Percentiles rank a stretch among this genome's conserved stretches.
Conservation (phyloP, 2,113 vertebrate genomes). For the Triplophysa siluroides region DNA sequence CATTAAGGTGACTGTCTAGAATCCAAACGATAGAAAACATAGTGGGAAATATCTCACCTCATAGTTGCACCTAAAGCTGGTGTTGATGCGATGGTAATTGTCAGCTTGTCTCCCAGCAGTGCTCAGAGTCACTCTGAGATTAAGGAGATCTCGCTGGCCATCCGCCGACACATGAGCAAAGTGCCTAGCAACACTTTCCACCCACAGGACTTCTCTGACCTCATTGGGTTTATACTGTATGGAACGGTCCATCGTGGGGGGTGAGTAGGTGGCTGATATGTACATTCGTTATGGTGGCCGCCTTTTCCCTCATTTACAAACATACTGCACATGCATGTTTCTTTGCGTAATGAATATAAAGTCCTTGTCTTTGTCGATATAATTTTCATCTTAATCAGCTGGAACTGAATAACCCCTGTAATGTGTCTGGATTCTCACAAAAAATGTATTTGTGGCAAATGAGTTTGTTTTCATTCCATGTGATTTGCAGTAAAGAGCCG, state of each 20-base stretch:
- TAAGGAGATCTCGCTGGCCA: conserved; percentile 89
- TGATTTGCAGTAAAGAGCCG: conserved; percentile 87
- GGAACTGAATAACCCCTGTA: too few relatives aligned
- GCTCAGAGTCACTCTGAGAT: conserved; percentile 90
- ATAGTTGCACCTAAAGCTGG: conserved; percentile 6
- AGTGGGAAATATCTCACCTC: neutral
- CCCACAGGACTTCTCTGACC: conserved; percentile 97
- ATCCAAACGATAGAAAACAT: neutral
- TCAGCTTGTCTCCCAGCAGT: conserved; percentile 67
- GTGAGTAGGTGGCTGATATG: conserved; percentile 67
- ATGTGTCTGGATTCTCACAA: too few relatives aligned
- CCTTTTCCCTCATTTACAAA: neutral
- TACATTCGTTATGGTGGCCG: too few relatives aligned
- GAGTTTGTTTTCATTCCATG: neutral
- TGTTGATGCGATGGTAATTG: conserved; percentile 19
- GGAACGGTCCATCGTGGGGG: conserved; percentile 92
- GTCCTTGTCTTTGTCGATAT: too few relatives aligned
- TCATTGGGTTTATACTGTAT: conserved; percentile 97
- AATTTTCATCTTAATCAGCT: too few relatives aligned
- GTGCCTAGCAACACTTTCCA: conserved; percentile 95
- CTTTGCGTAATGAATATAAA: neutral
- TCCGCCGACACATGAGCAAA: conserved; percentile 93
- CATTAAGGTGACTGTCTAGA: conserved; percentile 80
- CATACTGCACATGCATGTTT: neutral
- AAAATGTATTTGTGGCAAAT: too few relatives aligned